Base-by-base conservation (phyloP, 2,797 vertebrate species). In the Melopsittacus undulatus region DNA sequence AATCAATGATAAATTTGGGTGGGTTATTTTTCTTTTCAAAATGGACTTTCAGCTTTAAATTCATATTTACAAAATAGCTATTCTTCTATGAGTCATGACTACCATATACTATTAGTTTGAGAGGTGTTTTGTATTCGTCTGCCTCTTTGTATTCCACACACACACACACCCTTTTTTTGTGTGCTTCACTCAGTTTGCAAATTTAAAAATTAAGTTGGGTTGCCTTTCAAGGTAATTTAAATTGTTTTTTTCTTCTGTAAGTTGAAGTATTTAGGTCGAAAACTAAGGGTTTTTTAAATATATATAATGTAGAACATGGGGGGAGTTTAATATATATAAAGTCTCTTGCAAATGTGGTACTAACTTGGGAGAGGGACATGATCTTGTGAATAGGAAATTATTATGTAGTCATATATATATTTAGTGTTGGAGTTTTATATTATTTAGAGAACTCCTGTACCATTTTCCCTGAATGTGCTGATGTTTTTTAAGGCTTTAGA, bases 401-500 rank as follows among this genome's bases (percentile, higher is more conserved):
- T 13, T 27, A 3, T 20, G 20, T 59, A 21, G 26, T 36, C 34
- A 1, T 27, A 18, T 5, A 2, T 54, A 1, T 80, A n/a, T 68
- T 62, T 54, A 32, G 8, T 45, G 20, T 40, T 83, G 52, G 27
- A 40, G 14, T 27, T 59, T 27, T 63, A 4, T 72, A 22, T 72
- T 57, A 30, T 62, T 77, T 40, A 23, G 15, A 57, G 9, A 74
- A 34, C 11, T 87, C 5, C 20, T 69, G 1, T 23, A 24, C 9
- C 10, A 5, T 69, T 94, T 69, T 38, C 26, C 21, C 43, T 79
- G 29, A 79, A 20, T 27, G n/a, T 79, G 34, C 10, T 40, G 5
- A 14, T 89, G 5, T 16, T 86, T 82, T 38, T 67, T 13, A 80
- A 97, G 97, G 81, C 52, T 48, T 89, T 98, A 95, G 98, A 98